Evolutionary conservation across 2,113 vertebrate species (phyloP).

Genomic region (Chamaetylas fuelleborni): DNA sequence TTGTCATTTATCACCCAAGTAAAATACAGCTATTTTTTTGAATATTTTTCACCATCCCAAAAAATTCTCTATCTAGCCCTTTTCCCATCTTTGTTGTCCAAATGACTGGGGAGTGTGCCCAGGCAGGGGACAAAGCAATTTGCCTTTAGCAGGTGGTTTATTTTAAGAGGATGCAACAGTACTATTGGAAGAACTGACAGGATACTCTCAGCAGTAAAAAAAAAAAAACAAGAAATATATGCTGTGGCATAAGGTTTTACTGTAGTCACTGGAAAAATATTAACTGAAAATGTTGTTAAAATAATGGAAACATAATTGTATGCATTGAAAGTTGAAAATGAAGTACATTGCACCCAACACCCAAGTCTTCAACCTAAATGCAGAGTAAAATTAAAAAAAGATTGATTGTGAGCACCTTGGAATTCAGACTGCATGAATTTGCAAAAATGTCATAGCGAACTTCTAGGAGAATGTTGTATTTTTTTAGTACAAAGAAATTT

Average conservation of each 20-base stretch:
- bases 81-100: neutral
- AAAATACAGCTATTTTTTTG: neutral
- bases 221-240: neutral
- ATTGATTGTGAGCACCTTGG: neutral
- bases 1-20: neutral
- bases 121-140: neutral
- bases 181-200: constrained; percentile 8
- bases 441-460: neutral
- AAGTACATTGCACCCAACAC: neutral
- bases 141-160: constrained; percentile 30
- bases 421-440: constrained; percentile 45
- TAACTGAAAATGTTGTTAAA: neutral
- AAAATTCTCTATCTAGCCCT: neutral
- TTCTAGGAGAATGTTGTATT: neutral
- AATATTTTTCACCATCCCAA: neutral
- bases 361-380: neutral
- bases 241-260: constrained; percentile 12
- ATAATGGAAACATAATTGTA: neutral
- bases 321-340: neutral
- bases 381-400: neutral
- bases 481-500: neutral
- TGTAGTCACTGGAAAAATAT: constrained; percentile 15
- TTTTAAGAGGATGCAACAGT: neutral
- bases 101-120: neutral
- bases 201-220: neutral